phyloP scores from a whole-genome alignment of 2,797 vertebrate genomes.

The Onychomys torridus region DNA sequence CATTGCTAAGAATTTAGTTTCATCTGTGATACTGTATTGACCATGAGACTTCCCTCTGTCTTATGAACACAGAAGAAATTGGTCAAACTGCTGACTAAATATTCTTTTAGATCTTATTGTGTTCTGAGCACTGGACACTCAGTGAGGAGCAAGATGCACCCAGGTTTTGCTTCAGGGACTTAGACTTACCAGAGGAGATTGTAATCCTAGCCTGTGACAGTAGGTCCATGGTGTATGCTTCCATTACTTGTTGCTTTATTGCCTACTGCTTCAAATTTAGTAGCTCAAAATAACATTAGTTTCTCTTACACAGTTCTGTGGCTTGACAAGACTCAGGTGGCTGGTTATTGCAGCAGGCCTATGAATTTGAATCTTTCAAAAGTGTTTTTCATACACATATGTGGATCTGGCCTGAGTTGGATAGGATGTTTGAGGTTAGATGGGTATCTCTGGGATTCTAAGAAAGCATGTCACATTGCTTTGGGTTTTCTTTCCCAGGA shows the following conservation, averaged over 20 bases:
- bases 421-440: too few species aligned
- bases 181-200: background rate
- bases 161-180: conserved; percentile 6
- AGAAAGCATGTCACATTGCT: background rate
- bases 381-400: background rate
- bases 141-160: background rate
- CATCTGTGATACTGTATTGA: background rate
- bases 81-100: background rate
- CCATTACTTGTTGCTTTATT: background rate
- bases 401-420: background rate
- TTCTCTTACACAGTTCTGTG: background rate
- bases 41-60: background rate
- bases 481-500: background rate
- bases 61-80: background rate
- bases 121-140: background rate
- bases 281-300: background rate
- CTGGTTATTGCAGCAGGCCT: background rate
- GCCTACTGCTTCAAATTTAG: background rate
- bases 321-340: background rate
- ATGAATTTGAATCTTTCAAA: background rate
- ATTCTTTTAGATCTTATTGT: background rate
- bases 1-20: conserved; percentile 33
- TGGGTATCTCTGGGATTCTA: background rate
- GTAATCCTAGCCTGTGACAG: background rate
- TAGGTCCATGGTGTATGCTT: background rate